phyloP scores from a whole-genome alignment of 2,888 invertebrate genomes.

The Drosophila neonasuta region DNA sequence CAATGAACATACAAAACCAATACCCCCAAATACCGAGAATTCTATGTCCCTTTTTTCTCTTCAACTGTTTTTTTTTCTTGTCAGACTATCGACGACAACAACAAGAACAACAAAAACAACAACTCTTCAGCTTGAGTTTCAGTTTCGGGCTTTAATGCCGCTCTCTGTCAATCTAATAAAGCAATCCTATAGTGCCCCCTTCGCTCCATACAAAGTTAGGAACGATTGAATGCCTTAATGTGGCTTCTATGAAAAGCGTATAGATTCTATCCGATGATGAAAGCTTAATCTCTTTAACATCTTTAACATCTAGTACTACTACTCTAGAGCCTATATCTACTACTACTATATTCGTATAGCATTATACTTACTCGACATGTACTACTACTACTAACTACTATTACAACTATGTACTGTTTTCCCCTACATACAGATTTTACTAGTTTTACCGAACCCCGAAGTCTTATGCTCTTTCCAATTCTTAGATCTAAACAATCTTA shows the following conservation, averaged over 20 bases:
- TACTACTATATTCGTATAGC: slow-evolving; percentile 18
- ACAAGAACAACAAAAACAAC: not conserved
- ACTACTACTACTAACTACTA: slow-evolving; percentile 23
- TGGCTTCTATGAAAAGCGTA: slow-evolving; percentile 62
- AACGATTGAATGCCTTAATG: slow-evolving; percentile 69
- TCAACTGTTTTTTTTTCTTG: slow-evolving; percentile 1
- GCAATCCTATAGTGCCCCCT: slow-evolving; percentile 71
- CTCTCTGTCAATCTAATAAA: slow-evolving; percentile 59
- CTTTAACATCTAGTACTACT: slow-evolving; percentile 25
- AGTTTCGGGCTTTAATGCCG: slow-evolving; percentile 38
- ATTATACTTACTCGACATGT: slow-evolving; percentile 4
- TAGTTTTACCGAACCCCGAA: slow-evolving; percentile 56
- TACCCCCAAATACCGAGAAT: slow-evolving; percentile 35
- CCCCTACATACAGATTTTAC: slow-evolving; percentile 38
- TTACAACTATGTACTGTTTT: slow-evolving; percentile 17
- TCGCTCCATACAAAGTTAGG: slow-evolving; percentile 57
- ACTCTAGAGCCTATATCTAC: slow-evolving; percentile 29
- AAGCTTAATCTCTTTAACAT: slow-evolving; percentile 23
- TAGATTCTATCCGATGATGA: slow-evolving; percentile 33
- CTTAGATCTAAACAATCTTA: slow-evolving; percentile 39
- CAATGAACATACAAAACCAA: not conserved
- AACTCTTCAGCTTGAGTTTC: slow-evolving; percentile 1
- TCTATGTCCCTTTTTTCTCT: slow-evolving; percentile 25
- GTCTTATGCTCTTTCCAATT: slow-evolving; percentile 61
- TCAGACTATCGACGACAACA: not conserved